Evolutionary conservation across 2,888 invertebrate genomes (phyloP).

Genomic region (Pristionchus maxplancki): DNA sequence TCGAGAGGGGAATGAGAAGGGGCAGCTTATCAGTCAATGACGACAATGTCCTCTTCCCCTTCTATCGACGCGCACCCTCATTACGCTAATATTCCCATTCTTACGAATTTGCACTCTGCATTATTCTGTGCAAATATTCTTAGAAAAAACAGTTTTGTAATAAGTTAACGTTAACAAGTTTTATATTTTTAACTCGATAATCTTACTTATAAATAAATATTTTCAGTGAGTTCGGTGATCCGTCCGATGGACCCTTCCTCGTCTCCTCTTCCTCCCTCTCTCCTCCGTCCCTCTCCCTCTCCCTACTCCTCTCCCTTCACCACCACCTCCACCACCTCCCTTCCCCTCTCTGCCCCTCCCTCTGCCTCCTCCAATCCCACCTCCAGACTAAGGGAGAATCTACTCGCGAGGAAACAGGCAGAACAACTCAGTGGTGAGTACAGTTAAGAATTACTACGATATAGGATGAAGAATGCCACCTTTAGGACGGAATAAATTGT

Average conservation of each 20-base stretch:
- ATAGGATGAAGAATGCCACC: not conserved
- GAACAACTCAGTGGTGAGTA: slow-evolving; percentile 1
- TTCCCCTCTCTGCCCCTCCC: not conserved
- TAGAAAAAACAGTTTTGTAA: too few relatives aligned
- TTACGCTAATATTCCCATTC: not conserved
- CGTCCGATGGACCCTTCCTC: not conserved
- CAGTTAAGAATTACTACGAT: too few relatives aligned
- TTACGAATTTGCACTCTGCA: not conserved
- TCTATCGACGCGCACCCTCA: not conserved
- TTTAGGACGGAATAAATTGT: not conserved
- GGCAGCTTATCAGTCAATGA: not conserved
- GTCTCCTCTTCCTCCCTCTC: not conserved
- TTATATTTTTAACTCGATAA: too few relatives aligned
- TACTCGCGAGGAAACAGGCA: slow-evolving; percentile 26
- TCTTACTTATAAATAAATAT: too few relatives aligned
- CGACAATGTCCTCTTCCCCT: not conserved
- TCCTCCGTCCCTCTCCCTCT: not conserved
- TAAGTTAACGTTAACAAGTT: too few relatives aligned
- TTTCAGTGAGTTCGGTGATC: not conserved
- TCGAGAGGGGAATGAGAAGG: not conserved
- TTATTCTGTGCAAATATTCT: too few relatives aligned
- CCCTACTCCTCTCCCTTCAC: not conserved
- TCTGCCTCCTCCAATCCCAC: not conserved
- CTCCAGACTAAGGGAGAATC: slow-evolving; percentile 38
- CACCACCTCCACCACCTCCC: slow-evolving; percentile 3